These are phyloP conservation scores for Xerus rutilus DNA, from an alignment of 2,797 vertebrate genomes.

Conservation along the genomic window DNA sequence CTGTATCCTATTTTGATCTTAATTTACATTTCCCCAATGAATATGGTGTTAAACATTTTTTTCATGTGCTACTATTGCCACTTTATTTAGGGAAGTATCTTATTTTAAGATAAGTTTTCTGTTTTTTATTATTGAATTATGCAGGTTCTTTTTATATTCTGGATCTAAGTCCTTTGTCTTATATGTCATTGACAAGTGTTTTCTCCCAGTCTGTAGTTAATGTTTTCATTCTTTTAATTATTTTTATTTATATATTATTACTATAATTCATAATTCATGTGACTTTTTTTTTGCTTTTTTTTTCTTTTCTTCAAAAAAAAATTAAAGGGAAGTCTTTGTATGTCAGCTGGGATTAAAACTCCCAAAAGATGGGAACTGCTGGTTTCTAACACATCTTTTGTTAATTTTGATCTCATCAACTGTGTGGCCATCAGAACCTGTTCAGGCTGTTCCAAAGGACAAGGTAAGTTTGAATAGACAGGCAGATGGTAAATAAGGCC, in stretches of 20 bases:
- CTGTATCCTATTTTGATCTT: not conserved
- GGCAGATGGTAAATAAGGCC: not conserved
- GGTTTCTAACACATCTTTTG: slow-evolving; percentile 86
- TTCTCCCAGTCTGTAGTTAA: not conserved
- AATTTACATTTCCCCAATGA: not conserved
- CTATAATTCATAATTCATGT: slow-evolving; percentile 32
- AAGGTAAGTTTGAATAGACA: slow-evolving; percentile 84
- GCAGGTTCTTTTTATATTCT: not conserved
- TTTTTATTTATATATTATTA: slow-evolving; percentile 27
- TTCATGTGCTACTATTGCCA: not conserved
- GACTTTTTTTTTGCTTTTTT: not conserved
- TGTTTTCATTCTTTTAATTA: not conserved
- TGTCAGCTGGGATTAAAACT: slow-evolving; percentile 87
- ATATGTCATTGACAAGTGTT: not conserved
- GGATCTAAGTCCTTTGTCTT: not conserved
- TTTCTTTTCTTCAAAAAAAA: not conserved
- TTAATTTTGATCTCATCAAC: slow-evolving; percentile 85
- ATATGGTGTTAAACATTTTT: not conserved
- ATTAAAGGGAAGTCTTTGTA: slow-evolving; percentile 82
- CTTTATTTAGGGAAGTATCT: not conserved
- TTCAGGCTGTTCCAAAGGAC: slow-evolving; percentile 87
- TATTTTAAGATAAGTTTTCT: not conserved
- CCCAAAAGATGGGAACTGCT: slow-evolving; percentile 84
- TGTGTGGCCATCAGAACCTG: slow-evolving; percentile 88
- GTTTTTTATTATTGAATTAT: not conserved